Evolutionary conservation across 2,797 vertebrate genomes (phyloP).

Genomic region (Aplochiton taeniatus): DNA sequence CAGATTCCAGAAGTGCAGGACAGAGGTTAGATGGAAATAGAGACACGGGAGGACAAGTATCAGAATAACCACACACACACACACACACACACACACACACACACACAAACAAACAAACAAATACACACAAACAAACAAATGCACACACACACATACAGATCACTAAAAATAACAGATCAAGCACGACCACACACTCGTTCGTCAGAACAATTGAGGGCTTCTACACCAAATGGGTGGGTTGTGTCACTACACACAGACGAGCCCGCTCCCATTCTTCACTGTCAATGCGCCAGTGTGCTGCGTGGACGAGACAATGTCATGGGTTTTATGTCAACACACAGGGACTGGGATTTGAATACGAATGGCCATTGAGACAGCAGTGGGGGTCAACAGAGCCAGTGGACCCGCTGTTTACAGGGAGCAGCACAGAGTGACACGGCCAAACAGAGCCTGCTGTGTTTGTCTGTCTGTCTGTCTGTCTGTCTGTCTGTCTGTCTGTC

Average conservation of each 20-base stretch:
- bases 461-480: slow-evolving; percentile 9
- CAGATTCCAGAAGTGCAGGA: too few species aligned
- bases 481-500: neutral
- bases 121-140: neutral
- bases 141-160: neutral
- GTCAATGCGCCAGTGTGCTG: neutral
- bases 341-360: slow-evolving; percentile 35
- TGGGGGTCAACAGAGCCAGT: neutral
- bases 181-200: neutral
- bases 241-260: neutral
- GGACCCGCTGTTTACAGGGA: slow-evolving; percentile 8
- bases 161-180: neutral
- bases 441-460: slow-evolving; percentile 3
- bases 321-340: slow-evolving; percentile 35
- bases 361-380: slow-evolving; percentile 17
- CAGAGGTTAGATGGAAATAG: too few species aligned
- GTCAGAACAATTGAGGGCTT: neutral
- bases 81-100: slow-evolving; percentile 7
- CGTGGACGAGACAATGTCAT: slow-evolving; percentile 16
- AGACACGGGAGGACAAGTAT: neutral
- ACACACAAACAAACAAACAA: too few species aligned
- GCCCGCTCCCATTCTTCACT: neutral
- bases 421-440: slow-evolving; percentile 27
- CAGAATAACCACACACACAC: neutral
- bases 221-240: neutral